phyloP scores from a whole-genome alignment of 1,140 invertebrate genomes.

The Drosophila nebulosa region DNA sequence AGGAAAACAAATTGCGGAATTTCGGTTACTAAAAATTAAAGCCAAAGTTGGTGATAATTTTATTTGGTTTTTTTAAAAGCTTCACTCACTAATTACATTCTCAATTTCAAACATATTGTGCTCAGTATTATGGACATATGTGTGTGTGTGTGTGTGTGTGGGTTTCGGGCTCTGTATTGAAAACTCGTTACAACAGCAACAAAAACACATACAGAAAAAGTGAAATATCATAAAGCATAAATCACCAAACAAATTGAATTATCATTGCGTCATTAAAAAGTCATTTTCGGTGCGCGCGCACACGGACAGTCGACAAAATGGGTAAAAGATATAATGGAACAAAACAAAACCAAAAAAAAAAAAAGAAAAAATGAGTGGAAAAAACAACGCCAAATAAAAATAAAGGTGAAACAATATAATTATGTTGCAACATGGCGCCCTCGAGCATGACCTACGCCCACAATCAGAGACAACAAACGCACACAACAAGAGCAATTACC shows the following conservation, averaged over 20 bases:
- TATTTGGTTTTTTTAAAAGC: background rate
- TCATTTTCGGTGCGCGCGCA: constrained; percentile 47
- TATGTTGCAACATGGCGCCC: constrained; percentile 74
- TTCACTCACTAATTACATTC: constrained; percentile 63
- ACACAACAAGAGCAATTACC: constrained; percentile 43
- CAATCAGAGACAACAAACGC: constrained; percentile 21
- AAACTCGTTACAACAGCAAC: constrained; percentile 57
- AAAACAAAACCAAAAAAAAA: no score
- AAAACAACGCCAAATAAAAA: constrained; percentile 41
- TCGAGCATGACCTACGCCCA: constrained; percentile 72
- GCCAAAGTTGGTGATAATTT: background rate
- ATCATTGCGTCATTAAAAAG: constrained; percentile 78
- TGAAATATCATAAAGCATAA: constrained; percentile 59
- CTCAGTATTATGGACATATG: background rate
- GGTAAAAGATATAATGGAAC: constrained; percentile 10
- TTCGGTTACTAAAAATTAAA: background rate
- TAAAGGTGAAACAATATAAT: constrained; percentile 76
- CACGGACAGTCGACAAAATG: background rate
- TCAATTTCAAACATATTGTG: constrained; percentile 62
- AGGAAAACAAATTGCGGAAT: background rate
- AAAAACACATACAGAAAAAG: constrained; percentile 12
- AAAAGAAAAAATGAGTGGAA: constrained; percentile 1
- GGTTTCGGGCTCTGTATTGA: constrained; percentile 35
- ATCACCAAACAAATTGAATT: constrained; percentile 76
- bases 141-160: background rate